Evolutionary conservation across 2,113 vertebrate genomes (phyloP), one percentile per base, ranked within the genome.

Genomic region (Seriola dumerili): DNA sequence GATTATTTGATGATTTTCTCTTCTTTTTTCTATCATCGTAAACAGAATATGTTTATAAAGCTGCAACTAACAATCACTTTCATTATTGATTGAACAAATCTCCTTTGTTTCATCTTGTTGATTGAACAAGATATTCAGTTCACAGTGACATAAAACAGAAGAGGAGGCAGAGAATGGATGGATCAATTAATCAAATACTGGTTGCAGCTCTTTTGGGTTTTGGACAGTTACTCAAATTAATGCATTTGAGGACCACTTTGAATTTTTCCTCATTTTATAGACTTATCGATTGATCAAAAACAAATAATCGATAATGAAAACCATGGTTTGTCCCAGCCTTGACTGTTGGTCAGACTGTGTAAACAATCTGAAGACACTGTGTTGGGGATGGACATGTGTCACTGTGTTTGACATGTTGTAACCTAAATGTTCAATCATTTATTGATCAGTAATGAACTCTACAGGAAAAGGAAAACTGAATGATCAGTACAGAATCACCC

Each of bases 401-500:
- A 57, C 23, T 7, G 1, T 38, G 72, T 73, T 52, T 76, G 14
- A 36, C 52, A 12, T 58, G 42, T n/a, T 54, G 38, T 34, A 58
- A 67, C 66, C 50, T 21, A 3, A 65, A 23, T 10, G 36, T 61
- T 42, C 36, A 63, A 46, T 34, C 14, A 8, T 57, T 48, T 1
- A 75, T 66, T 71, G 72, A 81, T 67, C 67, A 70, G 55, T 69
- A 55, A 55, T 25, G 57, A 73, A 69, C 38, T 50, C 7, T 7
- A 25, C 1, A 19, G 3, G 4, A 64, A 58, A 46, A 58, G 23
- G 40, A 23, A 52, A 48, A 46, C 16, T 11, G 23, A 25, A 4
- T 32, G 38, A 64, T 50, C 50, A 38, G 44, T 9, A 55, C 14
- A 32, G 61, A 68, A 25, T 48, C 17, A 17, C 3, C n/a, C 8